A percentile compares a stretch with the other conserved stretches of the same genome.
Conservation (phyloP, 2,888 invertebrate genomes). For the Archips crataeganus region DNA sequence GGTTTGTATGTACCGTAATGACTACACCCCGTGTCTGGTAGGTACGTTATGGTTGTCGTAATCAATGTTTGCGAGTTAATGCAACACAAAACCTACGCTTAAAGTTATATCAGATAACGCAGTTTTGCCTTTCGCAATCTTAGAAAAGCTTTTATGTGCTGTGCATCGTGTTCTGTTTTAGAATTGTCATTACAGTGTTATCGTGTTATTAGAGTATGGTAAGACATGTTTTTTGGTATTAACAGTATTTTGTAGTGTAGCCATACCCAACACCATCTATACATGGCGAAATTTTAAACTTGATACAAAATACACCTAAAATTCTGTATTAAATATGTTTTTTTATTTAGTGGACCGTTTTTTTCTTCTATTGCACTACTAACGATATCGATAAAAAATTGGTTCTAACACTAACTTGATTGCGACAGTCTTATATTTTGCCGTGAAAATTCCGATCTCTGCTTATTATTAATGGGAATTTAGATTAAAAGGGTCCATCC, state of each 20-base stretch:
- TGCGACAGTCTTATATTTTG: too few relatives aligned
- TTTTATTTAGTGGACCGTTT: too few relatives aligned
- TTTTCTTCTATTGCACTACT: too few relatives aligned
- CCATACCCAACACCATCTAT: too few relatives aligned
- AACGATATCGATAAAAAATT: too few relatives aligned
- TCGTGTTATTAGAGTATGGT: neutral
- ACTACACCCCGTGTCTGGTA: conserved; percentile 49
- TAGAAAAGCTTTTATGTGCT: conserved; percentile 18
- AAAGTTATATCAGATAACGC: conserved; percentile 41
- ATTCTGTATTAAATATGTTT: too few relatives aligned
- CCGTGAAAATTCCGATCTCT: too few relatives aligned
- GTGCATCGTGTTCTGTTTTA: neutral
- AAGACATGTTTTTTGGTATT: neutral
- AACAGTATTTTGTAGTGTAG: too few relatives aligned
- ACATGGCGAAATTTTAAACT: too few relatives aligned
- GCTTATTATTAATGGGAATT: too few relatives aligned
- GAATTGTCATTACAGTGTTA: conserved; percentile 4
- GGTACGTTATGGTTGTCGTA: conserved; percentile 46
- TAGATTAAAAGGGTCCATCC: neutral
- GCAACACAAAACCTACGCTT: conserved; percentile 37
- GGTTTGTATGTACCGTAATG: conserved; percentile 47
- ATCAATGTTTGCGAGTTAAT: conserved; percentile 49
- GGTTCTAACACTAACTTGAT: too few relatives aligned
- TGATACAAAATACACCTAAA: too few relatives aligned
- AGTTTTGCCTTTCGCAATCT: conserved; percentile 37